Percentiles rank a stretch among this genome's conserved stretches.
These are phyloP conservation scores for Plotosus lineatus DNA, from an alignment of 2,113 vertebrate genomes.

Conservation along the genomic window DNA sequence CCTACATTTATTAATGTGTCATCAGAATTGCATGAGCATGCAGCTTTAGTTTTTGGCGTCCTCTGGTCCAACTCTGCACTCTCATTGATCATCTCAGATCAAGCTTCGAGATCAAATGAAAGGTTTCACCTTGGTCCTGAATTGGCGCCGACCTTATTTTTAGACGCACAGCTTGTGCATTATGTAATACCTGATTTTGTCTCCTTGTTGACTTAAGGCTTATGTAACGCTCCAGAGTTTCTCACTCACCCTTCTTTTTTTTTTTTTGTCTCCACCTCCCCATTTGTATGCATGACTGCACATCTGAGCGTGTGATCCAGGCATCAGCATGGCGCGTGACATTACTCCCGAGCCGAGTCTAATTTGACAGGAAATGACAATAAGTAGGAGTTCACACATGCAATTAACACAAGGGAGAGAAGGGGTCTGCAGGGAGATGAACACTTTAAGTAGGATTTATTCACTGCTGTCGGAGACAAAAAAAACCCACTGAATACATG, in stretches of 20 bases:
- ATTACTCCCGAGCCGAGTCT: conserved; percentile 19
- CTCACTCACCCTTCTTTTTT: background rate
- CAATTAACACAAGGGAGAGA: conserved; percentile 34
- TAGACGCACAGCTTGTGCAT: conserved; percentile 42
- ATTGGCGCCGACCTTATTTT: conserved; percentile 50
- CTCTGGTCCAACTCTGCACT: background rate
- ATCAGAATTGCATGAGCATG: background rate
- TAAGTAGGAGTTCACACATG: conserved; percentile 34
- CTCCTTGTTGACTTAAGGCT: conserved; percentile 48
- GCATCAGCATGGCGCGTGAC: background rate
- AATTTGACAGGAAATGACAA: conserved; percentile 41
- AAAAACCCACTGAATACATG: background rate
- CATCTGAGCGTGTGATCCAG: background rate
- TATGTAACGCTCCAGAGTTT: conserved; percentile 34
- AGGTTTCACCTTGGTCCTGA: conserved; percentile 41
- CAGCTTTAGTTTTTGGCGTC: background rate
- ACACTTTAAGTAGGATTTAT: conserved; percentile 21
- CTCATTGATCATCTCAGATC: conserved; percentile 61
- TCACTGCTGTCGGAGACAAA: conserved; percentile 32
- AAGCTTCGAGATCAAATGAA: conserved; percentile 32
- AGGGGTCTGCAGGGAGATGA: conserved; percentile 21
- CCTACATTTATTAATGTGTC: background rate
- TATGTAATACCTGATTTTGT: conserved; percentile 53
- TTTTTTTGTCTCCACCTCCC: background rate
- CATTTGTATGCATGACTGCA: conserved; percentile 24